These are phyloP conservation scores for Brachypodius melanocephalos DNA, from an alignment of 2,113 vertebrate genomes.

Conservation along the genomic window DNA sequence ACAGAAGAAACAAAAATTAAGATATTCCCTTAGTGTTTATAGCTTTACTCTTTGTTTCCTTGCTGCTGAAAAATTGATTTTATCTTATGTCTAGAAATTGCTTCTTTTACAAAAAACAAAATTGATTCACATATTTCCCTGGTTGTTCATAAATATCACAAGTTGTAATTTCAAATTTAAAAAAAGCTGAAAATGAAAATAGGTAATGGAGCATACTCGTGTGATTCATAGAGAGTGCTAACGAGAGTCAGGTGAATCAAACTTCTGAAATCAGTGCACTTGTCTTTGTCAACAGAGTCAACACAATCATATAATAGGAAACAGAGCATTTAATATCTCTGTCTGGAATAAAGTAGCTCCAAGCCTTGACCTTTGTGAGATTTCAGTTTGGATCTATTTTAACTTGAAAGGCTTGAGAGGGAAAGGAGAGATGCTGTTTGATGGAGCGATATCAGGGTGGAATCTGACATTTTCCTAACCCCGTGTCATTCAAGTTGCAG, in stretches of 20 bases:
- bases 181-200: neutral
- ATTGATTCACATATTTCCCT: neutral
- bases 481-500: neutral
- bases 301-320: neutral
- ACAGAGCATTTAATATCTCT: neutral
- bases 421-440: constrained; percentile 4
- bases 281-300: neutral
- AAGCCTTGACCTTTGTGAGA: constrained; percentile 9
- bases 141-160: neutral
- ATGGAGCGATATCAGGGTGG: neutral
- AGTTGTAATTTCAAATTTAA: neutral
- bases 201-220: neutral
- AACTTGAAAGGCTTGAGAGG: neutral
- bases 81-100: neutral
- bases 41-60: neutral
- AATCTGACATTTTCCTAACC: constrained; percentile 34
- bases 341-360: neutral
- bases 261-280: neutral
- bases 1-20: neutral
- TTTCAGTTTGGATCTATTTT: constrained; percentile 12
- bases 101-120: neutral
- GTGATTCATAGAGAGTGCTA: neutral
- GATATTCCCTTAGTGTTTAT: neutral
- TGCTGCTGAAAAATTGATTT: neutral
- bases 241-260: neutral